Conservation (phyloP, 2,797 vertebrate genomes). For the Oreochromis mossambicus region DNA sequence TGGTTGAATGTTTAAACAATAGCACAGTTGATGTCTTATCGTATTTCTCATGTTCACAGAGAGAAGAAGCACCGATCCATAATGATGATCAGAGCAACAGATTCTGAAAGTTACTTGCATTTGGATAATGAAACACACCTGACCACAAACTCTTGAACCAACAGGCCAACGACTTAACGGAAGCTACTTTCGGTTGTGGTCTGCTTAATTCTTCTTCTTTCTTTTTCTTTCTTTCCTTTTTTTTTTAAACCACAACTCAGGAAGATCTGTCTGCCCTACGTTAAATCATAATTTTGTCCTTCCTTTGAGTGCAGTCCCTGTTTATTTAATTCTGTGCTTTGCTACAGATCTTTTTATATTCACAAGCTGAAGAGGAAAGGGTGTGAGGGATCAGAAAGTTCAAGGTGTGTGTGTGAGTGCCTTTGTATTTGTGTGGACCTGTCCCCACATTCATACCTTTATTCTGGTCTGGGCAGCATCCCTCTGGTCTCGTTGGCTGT, state of each 20-base stretch:
- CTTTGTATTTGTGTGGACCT: conserved; percentile 30
- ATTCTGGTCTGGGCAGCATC: conserved; percentile 79
- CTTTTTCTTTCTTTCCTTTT: background rate
- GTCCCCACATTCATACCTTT: conserved; percentile 78
- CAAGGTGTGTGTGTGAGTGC: conserved; percentile 37
- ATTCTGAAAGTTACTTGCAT: conserved; percentile 8
- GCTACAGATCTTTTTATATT: conserved; percentile 16
- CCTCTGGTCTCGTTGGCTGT: conserved; percentile 80
- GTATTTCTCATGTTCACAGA: background rate
- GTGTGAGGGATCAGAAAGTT: conserved; percentile 38
- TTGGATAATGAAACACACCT: background rate
- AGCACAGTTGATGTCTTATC: background rate
- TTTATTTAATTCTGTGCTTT: conserved; percentile 36
- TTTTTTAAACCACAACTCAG: background rate
- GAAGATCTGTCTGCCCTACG: background rate
- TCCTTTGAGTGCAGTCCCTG: conserved; percentile 21
- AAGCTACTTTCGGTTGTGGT: background rate
- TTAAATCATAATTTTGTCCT: conserved; percentile 10
- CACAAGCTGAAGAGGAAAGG: conserved; percentile 11
- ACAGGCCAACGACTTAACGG: background rate
- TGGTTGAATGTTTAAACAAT: conserved; percentile 9
- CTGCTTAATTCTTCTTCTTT: background rate
- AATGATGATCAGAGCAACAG: background rate
- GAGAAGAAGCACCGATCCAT: background rate
- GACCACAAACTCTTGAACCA: background rate